A percentile compares a stretch with the other conserved stretches of the same genome.
Evolutionary conservation across 2,113 vertebrate species (phyloP).

Genomic region (Rhagologus leucostigma): DNA sequence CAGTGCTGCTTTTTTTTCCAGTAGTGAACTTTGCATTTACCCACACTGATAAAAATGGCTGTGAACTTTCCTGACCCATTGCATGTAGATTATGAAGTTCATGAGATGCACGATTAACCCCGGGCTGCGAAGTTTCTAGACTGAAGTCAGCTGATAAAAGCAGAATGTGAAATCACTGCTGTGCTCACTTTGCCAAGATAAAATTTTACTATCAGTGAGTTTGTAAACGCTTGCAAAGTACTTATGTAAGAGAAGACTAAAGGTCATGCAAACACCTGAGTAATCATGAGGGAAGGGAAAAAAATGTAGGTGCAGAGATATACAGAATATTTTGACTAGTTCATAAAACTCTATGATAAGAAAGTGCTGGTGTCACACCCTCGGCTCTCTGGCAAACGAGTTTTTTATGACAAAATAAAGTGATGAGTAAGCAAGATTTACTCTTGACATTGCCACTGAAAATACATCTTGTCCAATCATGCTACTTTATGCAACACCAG

Average conservation of each 20-base stretch:
- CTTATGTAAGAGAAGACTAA: neutral
- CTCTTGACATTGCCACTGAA: neutral
- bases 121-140: neutral
- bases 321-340: neutral
- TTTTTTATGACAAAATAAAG: neutral
- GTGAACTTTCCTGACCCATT: conserved; percentile 9
- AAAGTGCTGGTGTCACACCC: fast-evolving
- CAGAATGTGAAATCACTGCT: neutral
- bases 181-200: neutral
- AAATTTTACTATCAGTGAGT: neutral
- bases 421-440: neutral
- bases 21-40: neutral
- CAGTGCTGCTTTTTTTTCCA: neutral
- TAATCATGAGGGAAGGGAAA: neutral
- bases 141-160: conserved; percentile 26
- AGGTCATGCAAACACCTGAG: neutral
- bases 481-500: neutral
- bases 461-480: neutral
- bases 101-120: neutral
- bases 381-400: neutral
- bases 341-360: neutral
- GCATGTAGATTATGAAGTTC: neutral
- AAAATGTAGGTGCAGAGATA: neutral
- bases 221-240: neutral
- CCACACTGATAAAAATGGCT: neutral